Evolutionary conservation across 2,888 invertebrate species (phyloP).

Genomic region (Cerastis leucographa): DNA sequence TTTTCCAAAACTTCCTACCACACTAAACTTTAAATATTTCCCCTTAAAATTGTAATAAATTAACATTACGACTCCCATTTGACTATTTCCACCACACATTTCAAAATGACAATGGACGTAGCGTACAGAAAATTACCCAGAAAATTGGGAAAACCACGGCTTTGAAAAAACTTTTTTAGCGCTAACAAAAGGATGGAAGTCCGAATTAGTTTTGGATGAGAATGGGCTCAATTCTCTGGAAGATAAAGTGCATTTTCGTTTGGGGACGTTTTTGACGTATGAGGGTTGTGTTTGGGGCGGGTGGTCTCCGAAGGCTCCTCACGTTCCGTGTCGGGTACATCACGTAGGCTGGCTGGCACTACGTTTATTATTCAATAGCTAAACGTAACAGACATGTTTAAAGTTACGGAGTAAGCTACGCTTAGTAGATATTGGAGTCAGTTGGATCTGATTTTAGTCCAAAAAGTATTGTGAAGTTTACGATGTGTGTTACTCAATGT

Average conservation of each 20-base stretch:
- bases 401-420: slow-evolving; percentile 62
- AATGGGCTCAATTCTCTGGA: slow-evolving; percentile 65
- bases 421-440: slow-evolving; percentile 61
- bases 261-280: slow-evolving; percentile 69
- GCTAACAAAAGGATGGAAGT: slow-evolving; percentile 69
- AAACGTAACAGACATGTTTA: slow-evolving; percentile 84
- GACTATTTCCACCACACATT: slow-evolving; percentile 81
- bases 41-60: slow-evolving; percentile 77
- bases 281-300: slow-evolving; percentile 68
- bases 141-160: slow-evolving; percentile 80
- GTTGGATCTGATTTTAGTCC: slow-evolving; percentile 63
- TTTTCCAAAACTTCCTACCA: slow-evolving; percentile 58
- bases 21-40: slow-evolving; percentile 62
- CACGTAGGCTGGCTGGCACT: slow-evolving; percentile 76
- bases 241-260: slow-evolving; percentile 80
- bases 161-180: slow-evolving; percentile 77
- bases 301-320: slow-evolving; percentile 76
- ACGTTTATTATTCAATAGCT: slow-evolving; percentile 86
- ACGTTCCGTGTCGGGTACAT: slow-evolving; percentile 77
- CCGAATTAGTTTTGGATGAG: slow-evolving; percentile 69
- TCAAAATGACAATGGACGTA: slow-evolving; percentile 80
- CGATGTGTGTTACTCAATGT: slow-evolving; percentile 25
- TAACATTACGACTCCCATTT: slow-evolving; percentile 73
- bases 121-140: slow-evolving; percentile 75
- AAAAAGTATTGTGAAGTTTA: slow-evolving; percentile 46